These are phyloP conservation scores for Mobula birostris DNA, from an alignment of 2,113 vertebrate genomes.

Conservation along the genomic window DNA sequence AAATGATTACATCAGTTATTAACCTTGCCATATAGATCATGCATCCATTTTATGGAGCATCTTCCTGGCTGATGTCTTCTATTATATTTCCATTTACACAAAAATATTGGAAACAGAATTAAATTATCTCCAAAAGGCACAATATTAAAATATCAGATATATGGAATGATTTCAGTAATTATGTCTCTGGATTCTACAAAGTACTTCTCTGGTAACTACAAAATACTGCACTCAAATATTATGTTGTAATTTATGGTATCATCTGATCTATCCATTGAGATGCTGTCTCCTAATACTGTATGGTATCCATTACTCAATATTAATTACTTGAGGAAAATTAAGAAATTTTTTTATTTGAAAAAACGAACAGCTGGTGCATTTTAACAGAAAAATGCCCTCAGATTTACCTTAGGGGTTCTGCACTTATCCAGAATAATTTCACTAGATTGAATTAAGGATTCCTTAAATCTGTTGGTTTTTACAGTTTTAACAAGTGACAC, in stretches of 20 bases:
- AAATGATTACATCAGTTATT: neutral
- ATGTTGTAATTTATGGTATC: slow-evolving; percentile 25
- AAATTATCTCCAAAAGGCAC: neutral
- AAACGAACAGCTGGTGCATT: neutral
- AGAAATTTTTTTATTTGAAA: neutral
- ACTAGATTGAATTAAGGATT: slow-evolving; percentile 3
- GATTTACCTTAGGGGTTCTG: neutral
- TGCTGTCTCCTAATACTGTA: neutral
- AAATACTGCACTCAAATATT: neutral
- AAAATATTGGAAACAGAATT: slow-evolving; percentile 8
- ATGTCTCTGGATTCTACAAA: neutral
- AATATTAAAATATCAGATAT: slow-evolving; percentile 19
- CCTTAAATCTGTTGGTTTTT: neutral
- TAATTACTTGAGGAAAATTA: slow-evolving; percentile 23
- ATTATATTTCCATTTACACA: neutral
- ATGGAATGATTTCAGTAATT: neutral
- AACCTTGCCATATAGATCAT: neutral
- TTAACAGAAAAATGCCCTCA: neutral
- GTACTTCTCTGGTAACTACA: neutral
- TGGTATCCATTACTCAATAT: slow-evolving; percentile 16
- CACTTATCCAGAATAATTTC: neutral
- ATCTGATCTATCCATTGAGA: neutral
- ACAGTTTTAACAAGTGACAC: neutral
- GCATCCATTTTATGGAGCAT: neutral
- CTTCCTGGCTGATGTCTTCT: neutral